Conservation (phyloP, 2,113 vertebrate genomes). For the Alectura lathami region DNA sequence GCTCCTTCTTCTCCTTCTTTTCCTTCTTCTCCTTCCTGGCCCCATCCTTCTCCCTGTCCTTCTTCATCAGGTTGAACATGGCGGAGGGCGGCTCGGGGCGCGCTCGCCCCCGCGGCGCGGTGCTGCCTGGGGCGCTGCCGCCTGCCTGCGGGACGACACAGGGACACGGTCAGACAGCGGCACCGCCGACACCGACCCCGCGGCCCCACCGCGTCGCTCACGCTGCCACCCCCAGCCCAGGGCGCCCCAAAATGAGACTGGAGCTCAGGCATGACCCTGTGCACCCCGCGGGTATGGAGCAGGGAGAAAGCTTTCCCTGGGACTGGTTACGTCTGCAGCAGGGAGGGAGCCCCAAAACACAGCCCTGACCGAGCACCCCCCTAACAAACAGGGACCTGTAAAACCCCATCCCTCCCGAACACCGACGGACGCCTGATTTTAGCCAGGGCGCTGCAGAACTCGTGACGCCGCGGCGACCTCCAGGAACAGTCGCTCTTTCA, state of each 20-base stretch:
- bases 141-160: conserved; percentile 42
- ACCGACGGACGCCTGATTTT: conserved; percentile 70
- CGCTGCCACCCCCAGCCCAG: background rate
- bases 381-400: conserved; percentile 78
- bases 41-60: conserved; percentile 85
- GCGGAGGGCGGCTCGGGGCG: background rate
- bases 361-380: background rate
- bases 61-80: conserved; percentile 94
- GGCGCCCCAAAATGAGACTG: background rate
- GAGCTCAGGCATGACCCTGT: background rate
- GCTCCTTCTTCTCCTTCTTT: conserved; percentile 94
- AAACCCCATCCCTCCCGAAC: conserved; percentile 68
- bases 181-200: background rate
- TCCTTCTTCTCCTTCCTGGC: conserved; percentile 89
- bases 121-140: background rate
- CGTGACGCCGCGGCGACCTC: background rate
- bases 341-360: background rate
- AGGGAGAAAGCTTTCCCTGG: background rate
- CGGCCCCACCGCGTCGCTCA: background rate
- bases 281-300: background rate
- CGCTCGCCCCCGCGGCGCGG: background rate
- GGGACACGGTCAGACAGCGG: background rate
- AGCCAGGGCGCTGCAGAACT: conserved; percentile 23
- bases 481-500: conserved; percentile 63
- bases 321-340: rapidly evolving